Evolutionary conservation across 2,888 invertebrate genomes (phyloP), one percentile per base, ranked within the genome.

Genomic region (Epinotia demarniana): DNA sequence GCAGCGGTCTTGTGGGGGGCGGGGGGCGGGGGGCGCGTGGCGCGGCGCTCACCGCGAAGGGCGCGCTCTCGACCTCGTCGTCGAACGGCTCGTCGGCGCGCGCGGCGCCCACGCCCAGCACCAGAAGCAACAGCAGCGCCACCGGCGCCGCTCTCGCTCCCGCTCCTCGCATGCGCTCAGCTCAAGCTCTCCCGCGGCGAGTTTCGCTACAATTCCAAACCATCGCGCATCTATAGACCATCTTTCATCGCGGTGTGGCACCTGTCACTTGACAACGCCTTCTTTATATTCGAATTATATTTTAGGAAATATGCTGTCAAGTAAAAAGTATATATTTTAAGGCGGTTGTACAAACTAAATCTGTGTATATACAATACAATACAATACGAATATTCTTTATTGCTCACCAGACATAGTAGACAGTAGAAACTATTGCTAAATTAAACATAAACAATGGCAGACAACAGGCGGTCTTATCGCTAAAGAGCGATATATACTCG

Each of bases 1-100:
- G 8, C 12, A 0, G 46, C 46, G 13, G 46, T 11, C 43, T n/a
- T n/a, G n/a, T n/a, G n/a, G n/a, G n/a, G n/a, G n/a, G n/a, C n/a
- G n/a, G n/a, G n/a, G n/a, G n/a, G n/a, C n/a, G n/a, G n/a, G n/a
- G n/a, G n/a, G n/a, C n/a, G 13, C 53, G n/a, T 9, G 39, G 39
- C n/a, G n/a, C n/a, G 12, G 18, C 53, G 16, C 82, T 82, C 79
- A 89, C 89, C 87, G 86, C 83, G 79, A 89, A 90, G 9, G 89
- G 83, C 49, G 87, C 89, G 3, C 84, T 82, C 80, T 88, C 89
- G 33, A 80, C 80, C 55, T 82, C 81, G 16, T 85, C 84, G 46
- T 88, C 89, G 2, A 72, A 49, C 19, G 69, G 46, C 49, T 79
- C 81, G 57, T 12, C 62, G 58, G 43, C 75, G 53, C 70, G 76